Base-by-base conservation (phyloP, 2,888 invertebrate species). In the Glyphotaelius pellucidus region DNA sequence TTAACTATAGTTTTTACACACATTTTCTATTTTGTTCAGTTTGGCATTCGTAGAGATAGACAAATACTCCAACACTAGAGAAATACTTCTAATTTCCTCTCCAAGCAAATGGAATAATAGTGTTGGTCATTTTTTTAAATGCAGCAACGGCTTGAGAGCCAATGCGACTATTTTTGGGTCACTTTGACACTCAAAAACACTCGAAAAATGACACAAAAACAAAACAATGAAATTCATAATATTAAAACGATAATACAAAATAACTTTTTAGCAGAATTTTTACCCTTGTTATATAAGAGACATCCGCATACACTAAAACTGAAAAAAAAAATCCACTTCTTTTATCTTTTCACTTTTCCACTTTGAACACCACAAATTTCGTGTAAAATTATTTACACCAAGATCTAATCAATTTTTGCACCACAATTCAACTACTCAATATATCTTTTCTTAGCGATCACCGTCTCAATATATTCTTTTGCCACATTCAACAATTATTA, bases 1-100 rank as follows among this genome's bases (percentile, higher is more conserved):
- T 15, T 25, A 25, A 67, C 67, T 7, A n/a, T 67, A 67, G n/a
- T 67, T 67, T 67, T 67, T n/a, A 67, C 25, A n/a, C 25, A 67
- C 67, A 67, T 67, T 67, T 67, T 67, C 67, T 67, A 67, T n/a
- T 67, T 67, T 67, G 67, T 67, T 67, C 67, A 67, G 67, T 67
- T 67, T 67, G 67, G 67, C 67, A 67, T 67, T 67, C 67, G 67
- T 67, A 67, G 67, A 67, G 25, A 67, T 67, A 52, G 52, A 52
- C 19, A 52, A 25, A 67, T 9, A 67, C 67, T 67, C 67, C 15
- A 15, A 52, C 14, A 19, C 19, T 19, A 25, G 67, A 67, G 67
- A 67, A 67, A 7, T 9, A 9, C 9, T n/a, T 67, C 2, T 25
- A 67, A 67, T n/a, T 67, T 67, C 25, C 67, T 25, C 67, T 25